Conservation (phyloP, 1,140 invertebrate species). For the Drosophila malerkotliana region DNA sequence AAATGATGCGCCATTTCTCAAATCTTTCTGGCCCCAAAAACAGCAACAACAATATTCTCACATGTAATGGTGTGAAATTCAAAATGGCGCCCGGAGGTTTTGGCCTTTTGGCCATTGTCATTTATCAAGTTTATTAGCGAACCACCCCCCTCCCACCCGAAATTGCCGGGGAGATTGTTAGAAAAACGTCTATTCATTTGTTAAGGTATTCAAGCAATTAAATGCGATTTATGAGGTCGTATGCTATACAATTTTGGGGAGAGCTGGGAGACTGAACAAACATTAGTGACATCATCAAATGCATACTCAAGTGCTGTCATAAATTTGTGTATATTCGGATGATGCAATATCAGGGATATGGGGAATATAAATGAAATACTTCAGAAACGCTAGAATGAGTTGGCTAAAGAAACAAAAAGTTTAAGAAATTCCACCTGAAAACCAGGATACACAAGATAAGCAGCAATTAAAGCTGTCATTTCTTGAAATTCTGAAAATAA, state of each 20-base stretch:
- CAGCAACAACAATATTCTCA: constrained; percentile 23
- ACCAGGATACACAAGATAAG: not conserved
- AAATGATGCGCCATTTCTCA: constrained; percentile 78
- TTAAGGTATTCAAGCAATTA: constrained; percentile 57
- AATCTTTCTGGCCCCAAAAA: constrained; percentile 48
- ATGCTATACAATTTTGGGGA: constrained; percentile 16
- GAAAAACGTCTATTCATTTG: constrained; percentile 48
- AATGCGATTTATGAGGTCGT: constrained; percentile 49
- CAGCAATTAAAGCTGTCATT: not conserved
- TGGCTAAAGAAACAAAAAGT: not conserved
- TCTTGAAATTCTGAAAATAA: not conserved
- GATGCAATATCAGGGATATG: constrained; percentile 28
- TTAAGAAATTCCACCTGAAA: not conserved
- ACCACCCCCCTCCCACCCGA: not conserved
- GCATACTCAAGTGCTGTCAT: constrained; percentile 47
- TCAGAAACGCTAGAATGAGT: constrained; percentile 12
- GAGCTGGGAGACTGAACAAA: constrained; percentile 4
- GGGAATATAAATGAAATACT: constrained; percentile 18
- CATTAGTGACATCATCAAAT: constrained; percentile 55
- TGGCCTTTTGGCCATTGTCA: constrained; percentile 50
- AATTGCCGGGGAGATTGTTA: constrained; percentile 18
- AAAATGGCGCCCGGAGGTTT: constrained; percentile 63
- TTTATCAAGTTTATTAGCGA: constrained; percentile 80
- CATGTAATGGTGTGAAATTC: constrained; percentile 79
- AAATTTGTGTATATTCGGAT: constrained; percentile 40